Conservation (phyloP, 2,888 invertebrate genomes). For the Sphecodes monilicornis region DNA sequence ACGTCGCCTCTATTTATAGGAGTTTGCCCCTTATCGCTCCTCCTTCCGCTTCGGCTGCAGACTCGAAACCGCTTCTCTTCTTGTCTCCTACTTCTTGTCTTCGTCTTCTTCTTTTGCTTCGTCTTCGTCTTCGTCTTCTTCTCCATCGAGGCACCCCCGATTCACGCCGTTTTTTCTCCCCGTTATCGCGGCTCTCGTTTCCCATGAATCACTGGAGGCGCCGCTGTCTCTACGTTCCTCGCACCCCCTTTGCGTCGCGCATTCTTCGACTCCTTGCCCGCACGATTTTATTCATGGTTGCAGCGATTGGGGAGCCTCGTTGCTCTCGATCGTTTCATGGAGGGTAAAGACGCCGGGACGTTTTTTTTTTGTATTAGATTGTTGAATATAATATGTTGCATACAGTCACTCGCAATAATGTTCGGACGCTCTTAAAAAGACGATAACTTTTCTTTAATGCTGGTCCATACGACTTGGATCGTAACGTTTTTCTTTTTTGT, state of each 20-base stretch:
- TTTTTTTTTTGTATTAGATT: background rate
- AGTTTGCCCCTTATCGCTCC: background rate
- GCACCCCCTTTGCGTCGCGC: background rate
- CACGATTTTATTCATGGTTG: background rate
- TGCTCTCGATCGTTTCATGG: background rate
- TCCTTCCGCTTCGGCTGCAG: constrained; percentile 3
- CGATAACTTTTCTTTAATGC: background rate
- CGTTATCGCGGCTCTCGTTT: constrained; percentile 39
- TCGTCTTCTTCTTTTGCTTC: background rate
- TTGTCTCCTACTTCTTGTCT: background rate
- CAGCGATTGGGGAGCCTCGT: background rate
- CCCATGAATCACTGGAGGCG: constrained; percentile 68
- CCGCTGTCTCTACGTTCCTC: constrained; percentile 17
- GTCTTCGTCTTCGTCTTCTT: background rate
- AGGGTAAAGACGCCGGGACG: background rate
- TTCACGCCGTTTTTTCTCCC: background rate
- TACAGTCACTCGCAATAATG: too few species aligned
- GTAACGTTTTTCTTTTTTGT: too few species aligned
- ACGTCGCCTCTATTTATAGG: background rate
- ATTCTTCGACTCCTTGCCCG: background rate
- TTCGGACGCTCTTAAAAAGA: background rate
- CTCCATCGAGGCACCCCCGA: background rate
- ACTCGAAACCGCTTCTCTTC: background rate
- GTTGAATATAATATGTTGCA: background rate
- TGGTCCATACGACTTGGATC: too few species aligned